Percentiles rank a stretch among this genome's conserved stretches.
These are phyloP conservation scores for Pontoporia blainvillei DNA, from an alignment of 2,113 vertebrate genomes.

Conservation along the genomic window DNA sequence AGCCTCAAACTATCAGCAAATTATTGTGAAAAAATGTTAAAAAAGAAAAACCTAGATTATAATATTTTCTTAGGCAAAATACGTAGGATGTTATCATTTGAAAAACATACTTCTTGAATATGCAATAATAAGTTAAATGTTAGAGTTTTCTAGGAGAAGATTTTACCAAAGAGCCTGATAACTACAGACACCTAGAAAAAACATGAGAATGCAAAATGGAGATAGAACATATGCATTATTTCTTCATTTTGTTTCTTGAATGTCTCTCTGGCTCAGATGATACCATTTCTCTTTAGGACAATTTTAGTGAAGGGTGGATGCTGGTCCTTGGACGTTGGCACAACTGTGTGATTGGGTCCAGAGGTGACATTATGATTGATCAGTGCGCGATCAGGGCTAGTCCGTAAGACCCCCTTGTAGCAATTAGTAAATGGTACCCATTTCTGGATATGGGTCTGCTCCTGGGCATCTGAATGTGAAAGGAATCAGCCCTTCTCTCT, in stretches of 20 bases:
- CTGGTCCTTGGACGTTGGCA: neutral
- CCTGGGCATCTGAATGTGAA: fast-evolving
- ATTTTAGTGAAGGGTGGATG: neutral
- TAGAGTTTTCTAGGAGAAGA: neutral
- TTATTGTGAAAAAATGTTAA: neutral
- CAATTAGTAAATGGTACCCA: neutral
- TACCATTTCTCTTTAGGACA: neutral
- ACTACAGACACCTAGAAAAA: neutral
- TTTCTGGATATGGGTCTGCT: neutral
- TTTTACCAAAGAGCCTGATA: neutral
- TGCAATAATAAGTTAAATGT: neutral
- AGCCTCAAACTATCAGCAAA: neutral
- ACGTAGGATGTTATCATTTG: neutral
- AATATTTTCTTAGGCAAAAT: neutral
- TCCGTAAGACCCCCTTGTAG: fast-evolving
- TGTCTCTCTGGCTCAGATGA: neutral
- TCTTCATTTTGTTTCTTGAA: neutral
- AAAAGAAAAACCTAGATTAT: neutral
- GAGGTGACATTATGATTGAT: fast-evolving
- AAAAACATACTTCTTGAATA: neutral
- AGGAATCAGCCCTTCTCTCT: fast-evolving
- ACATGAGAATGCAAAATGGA: neutral
- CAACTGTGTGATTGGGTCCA: neutral
- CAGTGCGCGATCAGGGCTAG: fast-evolving
- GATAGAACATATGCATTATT: neutral